A percentile compares a stretch with the other conserved stretches of the same genome.
These are phyloP conservation scores for Aphidius ervi DNA, from an alignment of 1,140 invertebrate species.

Conservation along the genomic window DNA sequence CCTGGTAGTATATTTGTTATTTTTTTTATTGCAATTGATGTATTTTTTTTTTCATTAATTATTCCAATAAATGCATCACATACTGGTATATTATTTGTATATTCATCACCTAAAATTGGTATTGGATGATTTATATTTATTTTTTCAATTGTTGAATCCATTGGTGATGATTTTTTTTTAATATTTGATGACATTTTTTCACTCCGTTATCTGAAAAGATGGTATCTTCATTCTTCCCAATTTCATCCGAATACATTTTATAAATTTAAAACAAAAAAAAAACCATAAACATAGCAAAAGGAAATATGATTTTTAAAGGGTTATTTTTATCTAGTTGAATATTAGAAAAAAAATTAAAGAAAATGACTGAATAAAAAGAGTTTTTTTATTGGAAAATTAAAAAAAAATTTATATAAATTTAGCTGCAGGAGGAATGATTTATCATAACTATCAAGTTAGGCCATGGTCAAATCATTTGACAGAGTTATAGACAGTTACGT, in stretches of 20 bases:
- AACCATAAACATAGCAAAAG: not conserved
- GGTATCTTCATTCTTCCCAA: constrained; percentile 31
- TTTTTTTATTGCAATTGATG: constrained; percentile 62
- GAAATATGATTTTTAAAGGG: not conserved
- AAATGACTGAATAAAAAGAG: no score
- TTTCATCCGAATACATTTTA: not conserved
- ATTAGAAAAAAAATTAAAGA: no score
- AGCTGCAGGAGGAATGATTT: constrained; percentile 26
- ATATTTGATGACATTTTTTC: constrained; percentile 19
- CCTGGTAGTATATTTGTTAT: constrained; percentile 55
- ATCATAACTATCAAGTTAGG: constrained; percentile 51
- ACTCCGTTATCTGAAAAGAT: constrained; percentile 34
- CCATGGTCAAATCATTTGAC: constrained; percentile 50
- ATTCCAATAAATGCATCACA: constrained; percentile 59
- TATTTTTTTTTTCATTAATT: constrained; percentile 59
- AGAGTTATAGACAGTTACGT: constrained; percentile 32
- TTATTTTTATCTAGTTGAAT: no score
- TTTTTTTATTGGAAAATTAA: no score
- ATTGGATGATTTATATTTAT: constrained; percentile 33
- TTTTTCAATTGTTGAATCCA: constrained; percentile 7
- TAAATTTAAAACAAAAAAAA: constrained; percentile 13
- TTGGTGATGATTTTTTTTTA: constrained; percentile 14
- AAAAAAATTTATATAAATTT: no score
- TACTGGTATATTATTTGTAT: constrained; percentile 51
- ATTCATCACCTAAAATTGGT: constrained; percentile 56